phyloP scores from a whole-genome alignment of 2,888 invertebrate species.

The Salpingus planirostris region DNA sequence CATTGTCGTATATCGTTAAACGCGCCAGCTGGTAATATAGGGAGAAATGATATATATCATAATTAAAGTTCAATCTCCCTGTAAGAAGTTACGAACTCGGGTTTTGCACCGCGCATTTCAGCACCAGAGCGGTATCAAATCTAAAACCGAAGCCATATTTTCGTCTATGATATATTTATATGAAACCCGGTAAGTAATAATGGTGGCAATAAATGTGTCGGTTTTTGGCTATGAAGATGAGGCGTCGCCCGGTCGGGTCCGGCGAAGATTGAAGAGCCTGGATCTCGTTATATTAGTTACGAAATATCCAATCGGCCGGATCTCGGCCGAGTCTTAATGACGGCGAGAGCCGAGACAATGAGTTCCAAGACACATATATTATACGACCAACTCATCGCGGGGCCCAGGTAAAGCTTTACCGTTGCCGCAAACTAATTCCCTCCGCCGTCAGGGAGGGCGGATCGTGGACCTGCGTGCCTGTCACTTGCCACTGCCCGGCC shows the following conservation, averaged over 20 bases:
- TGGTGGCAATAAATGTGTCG: no score
- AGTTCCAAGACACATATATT: conserved; percentile 29
- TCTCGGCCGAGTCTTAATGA: conserved; percentile 28
- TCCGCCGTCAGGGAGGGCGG: conserved; percentile 39
- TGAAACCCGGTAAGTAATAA: conserved; percentile 15
- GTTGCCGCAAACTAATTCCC: conserved; percentile 37
- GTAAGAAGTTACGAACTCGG: conserved; percentile 17
- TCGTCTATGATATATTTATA: conserved; percentile 17
- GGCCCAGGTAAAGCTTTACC: conserved; percentile 31
- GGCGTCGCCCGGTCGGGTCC: no score
- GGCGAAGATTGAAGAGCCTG: no score
- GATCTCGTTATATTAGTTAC: conserved; percentile 32
- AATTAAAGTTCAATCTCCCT: conserved; percentile 16
- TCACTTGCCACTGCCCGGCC: conserved; percentile 43
- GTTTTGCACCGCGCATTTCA: no score
- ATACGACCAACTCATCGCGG: conserved; percentile 27
- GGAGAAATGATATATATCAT: conserved; percentile 16
- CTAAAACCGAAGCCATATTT: no score
- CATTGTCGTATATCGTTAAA: conserved; percentile 14
- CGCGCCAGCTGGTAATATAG: conserved; percentile 12
- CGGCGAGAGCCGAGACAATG: conserved; percentile 31
- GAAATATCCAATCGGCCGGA: conserved; percentile 29
- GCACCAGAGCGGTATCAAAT: no score
- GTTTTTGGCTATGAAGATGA: conserved; percentile 13
- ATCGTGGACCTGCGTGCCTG: conserved; percentile 41